These are phyloP conservation scores for Meteorus colon DNA, from an alignment of 2,888 invertebrate genomes.

Conservation along the genomic window DNA sequence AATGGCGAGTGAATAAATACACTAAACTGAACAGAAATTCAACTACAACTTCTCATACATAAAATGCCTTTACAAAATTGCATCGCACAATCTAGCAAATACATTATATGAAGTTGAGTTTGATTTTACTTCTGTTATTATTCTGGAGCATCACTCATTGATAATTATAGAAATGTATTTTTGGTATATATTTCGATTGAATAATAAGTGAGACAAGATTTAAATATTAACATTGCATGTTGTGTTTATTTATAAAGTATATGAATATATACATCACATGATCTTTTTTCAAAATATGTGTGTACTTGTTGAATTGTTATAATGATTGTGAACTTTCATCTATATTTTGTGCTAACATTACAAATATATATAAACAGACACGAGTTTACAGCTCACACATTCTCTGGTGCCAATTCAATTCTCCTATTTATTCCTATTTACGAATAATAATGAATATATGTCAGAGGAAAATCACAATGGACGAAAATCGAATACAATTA, in stretches of 20 bases:
- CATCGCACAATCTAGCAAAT: constrained; percentile 53
- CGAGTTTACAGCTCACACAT: not conserved
- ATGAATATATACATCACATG: not conserved
- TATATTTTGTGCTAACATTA: not conserved
- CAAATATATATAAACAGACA: not conserved
- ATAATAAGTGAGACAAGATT: not conserved
- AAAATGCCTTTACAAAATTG: constrained; percentile 45
- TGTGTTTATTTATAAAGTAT: constrained; percentile 11
- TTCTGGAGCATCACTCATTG: not conserved
- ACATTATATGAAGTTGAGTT: constrained; percentile 38
- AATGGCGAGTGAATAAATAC: constrained; percentile 18
- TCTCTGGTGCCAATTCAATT: constrained; percentile 21
- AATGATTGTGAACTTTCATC: not conserved
- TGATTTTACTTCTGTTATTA: not conserved
- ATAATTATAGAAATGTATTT: not conserved
- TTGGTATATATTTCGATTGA: not conserved
- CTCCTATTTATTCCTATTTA: not conserved
- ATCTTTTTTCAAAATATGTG: not conserved
- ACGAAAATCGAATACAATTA: not conserved
- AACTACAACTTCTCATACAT: constrained; percentile 41
- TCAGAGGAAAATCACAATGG: not conserved
- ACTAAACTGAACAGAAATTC: constrained; percentile 22
- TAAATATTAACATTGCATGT: not conserved
- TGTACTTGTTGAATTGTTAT: not conserved
- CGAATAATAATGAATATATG: not conserved